Conservation (phyloP, 2,113 vertebrate genomes). For the Neoarius graeffei region DNA sequence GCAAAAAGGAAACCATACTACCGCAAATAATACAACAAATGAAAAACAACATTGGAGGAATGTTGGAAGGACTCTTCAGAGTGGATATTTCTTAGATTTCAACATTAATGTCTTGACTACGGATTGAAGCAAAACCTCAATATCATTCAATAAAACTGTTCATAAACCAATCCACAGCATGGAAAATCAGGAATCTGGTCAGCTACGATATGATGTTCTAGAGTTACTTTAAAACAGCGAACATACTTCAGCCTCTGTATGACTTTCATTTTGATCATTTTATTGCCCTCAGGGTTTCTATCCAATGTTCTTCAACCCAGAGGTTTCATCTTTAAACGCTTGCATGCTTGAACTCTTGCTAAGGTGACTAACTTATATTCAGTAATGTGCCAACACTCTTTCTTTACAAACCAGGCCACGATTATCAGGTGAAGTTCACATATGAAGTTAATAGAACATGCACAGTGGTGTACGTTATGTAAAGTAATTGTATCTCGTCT, state of each 20-base stretch:
- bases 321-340: slow-evolving; percentile 32
- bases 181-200: slow-evolving; percentile 56
- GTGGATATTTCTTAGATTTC: slow-evolving; percentile 30
- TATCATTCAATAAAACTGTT: slow-evolving; percentile 41
- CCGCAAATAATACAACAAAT: background rate
- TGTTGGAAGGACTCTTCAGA: slow-evolving; percentile 8
- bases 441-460: slow-evolving; percentile 13
- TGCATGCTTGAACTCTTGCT: slow-evolving; percentile 13
- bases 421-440: slow-evolving; percentile 18
- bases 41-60: slow-evolving; percentile 12
- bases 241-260: slow-evolving; percentile 43
- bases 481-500: background rate
- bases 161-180: slow-evolving; percentile 39
- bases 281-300: slow-evolving; percentile 29
- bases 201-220: slow-evolving; percentile 44
- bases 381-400: slow-evolving; percentile 25
- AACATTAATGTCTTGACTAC: slow-evolving; percentile 42
- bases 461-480: background rate
- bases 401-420: background rate
- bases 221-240: slow-evolving; percentile 43
- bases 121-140: slow-evolving; percentile 49
- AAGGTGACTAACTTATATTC: slow-evolving; percentile 15
- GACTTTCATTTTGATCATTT: slow-evolving; percentile 41
- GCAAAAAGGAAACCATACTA: background rate
- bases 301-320: slow-evolving; percentile 18